phyloP scores from a whole-genome alignment of 2,888 invertebrate genomes.

The Barypeithes pellucidus region DNA sequence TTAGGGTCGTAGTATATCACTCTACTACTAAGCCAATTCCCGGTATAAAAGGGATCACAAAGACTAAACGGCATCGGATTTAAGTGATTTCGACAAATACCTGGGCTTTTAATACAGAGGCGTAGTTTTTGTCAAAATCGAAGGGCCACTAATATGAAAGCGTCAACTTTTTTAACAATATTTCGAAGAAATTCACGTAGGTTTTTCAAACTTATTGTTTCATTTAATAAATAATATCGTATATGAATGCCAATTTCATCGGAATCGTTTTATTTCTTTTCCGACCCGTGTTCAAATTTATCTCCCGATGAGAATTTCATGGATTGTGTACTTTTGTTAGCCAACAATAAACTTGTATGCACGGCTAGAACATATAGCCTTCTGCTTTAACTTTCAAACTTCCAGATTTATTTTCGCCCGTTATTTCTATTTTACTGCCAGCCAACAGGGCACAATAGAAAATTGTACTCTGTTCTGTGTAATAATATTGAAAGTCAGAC shows the following conservation, averaged over 20 bases:
- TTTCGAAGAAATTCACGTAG: too few relatives aligned
- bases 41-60: constrained; percentile 21
- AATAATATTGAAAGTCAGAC: background rate
- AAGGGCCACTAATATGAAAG: too few relatives aligned
- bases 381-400: constrained; percentile 7
- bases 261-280: background rate
- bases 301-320: constrained; percentile 1
- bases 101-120: constrained; percentile 11
- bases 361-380: constrained; percentile 15
- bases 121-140: too few relatives aligned
- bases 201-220: too few relatives aligned
- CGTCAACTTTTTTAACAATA: too few relatives aligned
- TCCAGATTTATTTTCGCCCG: constrained; percentile 13
- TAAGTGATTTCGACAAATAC: constrained; percentile 20
- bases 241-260: background rate
- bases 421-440: constrained; percentile 14
- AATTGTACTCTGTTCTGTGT: background rate
- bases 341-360: constrained; percentile 4
- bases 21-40: constrained; percentile 28
- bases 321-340: background rate
- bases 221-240: too few relatives aligned
- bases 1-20: constrained; percentile 31
- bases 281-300: constrained; percentile 5
- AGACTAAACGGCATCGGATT: constrained; percentile 20
- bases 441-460: background rate